These are phyloP conservation scores for Cotesia glomerata DNA, from an alignment of 1,140 invertebrate species.

Conservation along the genomic window DNA sequence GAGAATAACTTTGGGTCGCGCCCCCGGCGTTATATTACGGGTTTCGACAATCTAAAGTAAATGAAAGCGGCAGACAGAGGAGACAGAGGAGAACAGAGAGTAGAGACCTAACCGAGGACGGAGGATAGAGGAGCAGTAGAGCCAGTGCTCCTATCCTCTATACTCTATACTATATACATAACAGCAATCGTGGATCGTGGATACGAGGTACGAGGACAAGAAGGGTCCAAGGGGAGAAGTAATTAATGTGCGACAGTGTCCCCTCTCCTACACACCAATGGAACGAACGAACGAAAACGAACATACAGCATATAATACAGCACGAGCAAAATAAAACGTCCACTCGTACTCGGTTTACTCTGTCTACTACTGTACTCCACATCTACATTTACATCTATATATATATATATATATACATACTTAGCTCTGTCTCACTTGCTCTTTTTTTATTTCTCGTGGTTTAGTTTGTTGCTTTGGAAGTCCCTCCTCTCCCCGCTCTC, in stretches of 20 bases:
- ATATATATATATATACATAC: too few relatives aligned
- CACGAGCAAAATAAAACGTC: too few relatives aligned
- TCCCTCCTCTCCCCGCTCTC: neutral
- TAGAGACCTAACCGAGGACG: slow-evolving; percentile 1
- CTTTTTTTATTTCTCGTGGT: neutral
- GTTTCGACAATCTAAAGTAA: neutral
- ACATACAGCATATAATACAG: too few relatives aligned
- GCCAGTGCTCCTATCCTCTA: neutral
- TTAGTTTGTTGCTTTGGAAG: slow-evolving; percentile 11
- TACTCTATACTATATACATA: too few relatives aligned
- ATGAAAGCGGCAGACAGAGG: neutral
- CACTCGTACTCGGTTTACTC: too few relatives aligned
- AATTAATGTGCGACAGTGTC: slow-evolving; percentile 37
- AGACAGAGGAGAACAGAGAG: neutral
- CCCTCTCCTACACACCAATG: slow-evolving; percentile 5
- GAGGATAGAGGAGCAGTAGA: neutral
- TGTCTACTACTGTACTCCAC: too few relatives aligned
- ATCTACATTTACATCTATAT: neutral
- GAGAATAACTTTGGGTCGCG: slow-evolving; percentile 26
- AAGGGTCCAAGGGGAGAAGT: slow-evolving; percentile 29
- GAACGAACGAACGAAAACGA: too few relatives aligned
- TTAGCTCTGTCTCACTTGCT: neutral
- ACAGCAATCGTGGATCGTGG: neutral
- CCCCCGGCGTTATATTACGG: slow-evolving; percentile 17
- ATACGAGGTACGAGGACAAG: neutral